Evolutionary conservation across 2,797 vertebrate species (phyloP).

Genomic region (Threskiornis aethiopicus): DNA sequence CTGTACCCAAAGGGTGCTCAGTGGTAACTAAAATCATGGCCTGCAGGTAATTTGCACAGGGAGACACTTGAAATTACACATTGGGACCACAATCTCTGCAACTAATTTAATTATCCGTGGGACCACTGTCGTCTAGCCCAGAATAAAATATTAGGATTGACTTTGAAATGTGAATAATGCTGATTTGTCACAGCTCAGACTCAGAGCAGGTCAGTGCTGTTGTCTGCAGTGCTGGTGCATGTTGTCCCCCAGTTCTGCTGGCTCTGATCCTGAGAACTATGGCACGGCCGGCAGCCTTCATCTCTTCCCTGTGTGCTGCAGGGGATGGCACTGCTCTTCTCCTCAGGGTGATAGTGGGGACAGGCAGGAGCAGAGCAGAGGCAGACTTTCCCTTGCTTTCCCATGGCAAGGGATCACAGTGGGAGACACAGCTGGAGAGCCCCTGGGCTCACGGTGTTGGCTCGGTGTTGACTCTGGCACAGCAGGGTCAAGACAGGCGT

Average conservation of each 20-base stretch:
- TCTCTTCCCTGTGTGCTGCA: accelerated
- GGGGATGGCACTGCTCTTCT: background rate
- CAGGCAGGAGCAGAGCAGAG: background rate
- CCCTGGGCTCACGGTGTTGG: accelerated
- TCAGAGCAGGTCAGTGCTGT: background rate
- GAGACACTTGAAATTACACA: background rate
- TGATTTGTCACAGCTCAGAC: background rate
- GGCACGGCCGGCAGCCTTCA: accelerated
- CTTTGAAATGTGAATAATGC: conserved; percentile 9
- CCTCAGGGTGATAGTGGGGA: background rate
- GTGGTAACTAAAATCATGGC: background rate
- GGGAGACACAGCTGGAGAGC: background rate
- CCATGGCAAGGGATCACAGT: accelerated
- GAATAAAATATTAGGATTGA: background rate
- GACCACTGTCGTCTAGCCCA: background rate
- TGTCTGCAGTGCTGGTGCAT: background rate
- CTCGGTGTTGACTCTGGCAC: accelerated
- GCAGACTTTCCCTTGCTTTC: background rate
- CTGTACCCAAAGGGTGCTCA: background rate
- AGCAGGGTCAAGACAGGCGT: background rate
- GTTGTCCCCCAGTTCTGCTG: background rate
- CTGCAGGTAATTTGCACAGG: background rate
- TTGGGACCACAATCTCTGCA: background rate
- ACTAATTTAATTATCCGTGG: conserved; percentile 27
- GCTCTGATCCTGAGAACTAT: accelerated